phyloP scores from a whole-genome alignment of 2,888 invertebrate species.

The Rhogogaster chlorosoma region DNA sequence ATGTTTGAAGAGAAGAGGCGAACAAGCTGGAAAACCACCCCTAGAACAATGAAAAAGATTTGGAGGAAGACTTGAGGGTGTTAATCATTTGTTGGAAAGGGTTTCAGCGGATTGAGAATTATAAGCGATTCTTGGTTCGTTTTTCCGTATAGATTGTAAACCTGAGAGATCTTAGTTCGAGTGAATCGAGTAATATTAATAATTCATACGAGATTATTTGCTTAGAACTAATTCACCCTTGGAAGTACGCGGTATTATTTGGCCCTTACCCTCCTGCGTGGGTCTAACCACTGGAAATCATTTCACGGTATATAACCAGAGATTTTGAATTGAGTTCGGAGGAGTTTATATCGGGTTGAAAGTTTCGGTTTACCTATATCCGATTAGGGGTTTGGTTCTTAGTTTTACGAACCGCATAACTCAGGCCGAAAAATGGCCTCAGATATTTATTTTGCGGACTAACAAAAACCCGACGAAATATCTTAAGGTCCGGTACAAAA shows the following conservation, averaged over 20 bases:
- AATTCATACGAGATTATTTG: conserved; percentile 43
- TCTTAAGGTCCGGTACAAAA: neutral
- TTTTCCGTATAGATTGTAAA: neutral
- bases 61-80: neutral
- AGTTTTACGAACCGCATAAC: neutral
- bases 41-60: neutral
- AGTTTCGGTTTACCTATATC: neutral
- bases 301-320: conserved; percentile 1
- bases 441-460: neutral
- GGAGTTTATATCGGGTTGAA: conserved; percentile 6
- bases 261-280: neutral
- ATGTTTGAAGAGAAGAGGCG: neutral
- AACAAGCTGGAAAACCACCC: neutral
- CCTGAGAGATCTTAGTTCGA: conserved; percentile 8
- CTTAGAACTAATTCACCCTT: conserved; percentile 38
- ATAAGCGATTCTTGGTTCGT: neutral
- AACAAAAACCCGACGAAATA: neutral
- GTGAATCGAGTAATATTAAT: conserved; percentile 30
- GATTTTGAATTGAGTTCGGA: neutral
- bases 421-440: neutral
- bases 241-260: neutral
- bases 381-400: neutral
- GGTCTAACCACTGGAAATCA: neutral
- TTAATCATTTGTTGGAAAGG: neutral
- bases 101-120: neutral